A percentile compares a stretch with the other conserved stretches of the same genome.
These are phyloP conservation scores for Hemicentrotus pulcherrimus DNA, from an alignment of 35 echinoderm and acorn worm species.

Conservation along the genomic window DNA sequence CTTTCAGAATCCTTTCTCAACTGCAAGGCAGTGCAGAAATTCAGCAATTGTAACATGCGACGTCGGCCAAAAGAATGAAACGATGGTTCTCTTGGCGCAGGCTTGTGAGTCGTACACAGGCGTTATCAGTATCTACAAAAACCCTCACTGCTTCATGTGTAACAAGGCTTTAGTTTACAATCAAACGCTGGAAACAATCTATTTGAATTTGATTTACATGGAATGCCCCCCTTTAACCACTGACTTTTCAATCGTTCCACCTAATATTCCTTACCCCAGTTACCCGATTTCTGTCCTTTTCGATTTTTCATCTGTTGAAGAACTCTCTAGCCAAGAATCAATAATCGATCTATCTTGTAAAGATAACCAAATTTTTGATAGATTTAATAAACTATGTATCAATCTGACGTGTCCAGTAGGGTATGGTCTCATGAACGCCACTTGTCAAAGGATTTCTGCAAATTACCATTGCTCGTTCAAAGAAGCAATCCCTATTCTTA, in stretches of 20 bases:
- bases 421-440: neutral
- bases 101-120: neutral
- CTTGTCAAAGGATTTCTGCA: neutral
- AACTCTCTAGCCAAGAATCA: neutral
- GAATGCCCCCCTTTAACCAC: neutral
- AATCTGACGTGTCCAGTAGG: slow-evolving; percentile 5
- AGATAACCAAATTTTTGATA: neutral
- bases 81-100: neutral
- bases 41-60: neutral
- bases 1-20: neutral
- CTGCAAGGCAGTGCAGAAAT: neutral
- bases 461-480: neutral
- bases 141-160: neutral
- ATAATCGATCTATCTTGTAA: neutral
- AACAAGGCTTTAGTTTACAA: neutral
- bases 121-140: neutral
- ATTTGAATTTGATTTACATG: slow-evolving; percentile 25
- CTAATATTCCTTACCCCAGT: neutral
- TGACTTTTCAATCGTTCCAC: neutral
- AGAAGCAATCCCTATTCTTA: neutral
- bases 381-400: neutral
- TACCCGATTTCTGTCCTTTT: slow-evolving; percentile 20
- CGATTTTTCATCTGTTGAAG: neutral
- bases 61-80: neutral
- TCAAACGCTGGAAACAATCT: neutral